Base-by-base conservation (phyloP, 2,113 vertebrate species). In the Cathartes aura region DNA sequence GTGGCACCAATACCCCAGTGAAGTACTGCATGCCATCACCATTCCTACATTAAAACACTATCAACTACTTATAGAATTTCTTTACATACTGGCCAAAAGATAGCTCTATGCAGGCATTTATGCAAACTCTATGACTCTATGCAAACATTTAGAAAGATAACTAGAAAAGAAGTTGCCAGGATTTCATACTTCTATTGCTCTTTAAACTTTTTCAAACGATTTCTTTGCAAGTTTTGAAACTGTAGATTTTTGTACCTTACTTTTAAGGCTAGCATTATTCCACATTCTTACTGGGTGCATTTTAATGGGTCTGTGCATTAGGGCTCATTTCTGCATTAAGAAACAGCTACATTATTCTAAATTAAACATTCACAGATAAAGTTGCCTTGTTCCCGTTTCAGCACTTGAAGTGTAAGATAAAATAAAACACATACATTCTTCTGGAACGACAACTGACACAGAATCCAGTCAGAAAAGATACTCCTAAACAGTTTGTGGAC, bases 1-100 rank as follows among this genome's bases (percentile, higher is more conserved):
- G 63, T 2, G 8, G 23, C 29, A 93, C 40, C 52, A 45, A 26
- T 4, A 40, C 6, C 12, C 19, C 27, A 24, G 18, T 6, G 36
- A 70, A 42, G 40, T 3, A 12, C 11, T 12, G 16, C 30, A 18
- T 1, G 0, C 6, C 58, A 45, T 7, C 73, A 58, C 11, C 22
- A 53, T 11, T 47, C 43, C 63, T 81, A 47, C 21, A 56, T 11
- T 13, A 47, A 40, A 73, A 48, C 18, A 36, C 24, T 36, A 30
- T 11, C 20, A 62, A 15, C 4, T 6, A 21, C 48, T 52, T 36
- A 21, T 0, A 30, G 34, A 48, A 36, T 20, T 70, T 79, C 42
- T 82, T 56, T 14, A 15, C 30, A 23, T 2, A 14, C 11, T 0
- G 0, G 62, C 47, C 15, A 38, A 36, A 62, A 79, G 6, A 48